Evolutionary conservation across 2,113 vertebrate species (phyloP).

Genomic region (Rhynchopsitta pachyrhyncha): DNA sequence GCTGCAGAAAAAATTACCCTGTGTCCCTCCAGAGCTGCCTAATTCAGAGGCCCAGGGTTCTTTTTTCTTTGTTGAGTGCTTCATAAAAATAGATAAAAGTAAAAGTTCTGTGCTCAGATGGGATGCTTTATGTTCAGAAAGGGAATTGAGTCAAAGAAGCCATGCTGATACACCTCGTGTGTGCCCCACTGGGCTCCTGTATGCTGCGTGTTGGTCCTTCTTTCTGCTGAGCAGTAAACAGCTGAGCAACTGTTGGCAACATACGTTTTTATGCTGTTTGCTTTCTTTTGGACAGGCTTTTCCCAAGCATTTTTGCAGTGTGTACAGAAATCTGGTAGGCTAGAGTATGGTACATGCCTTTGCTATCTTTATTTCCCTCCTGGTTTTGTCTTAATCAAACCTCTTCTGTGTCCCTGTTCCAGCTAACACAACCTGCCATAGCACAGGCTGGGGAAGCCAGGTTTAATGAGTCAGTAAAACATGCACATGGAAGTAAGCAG

Average conservation of each 20-base stretch:
- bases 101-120: background rate
- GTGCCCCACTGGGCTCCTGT: background rate
- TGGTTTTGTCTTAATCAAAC: background rate
- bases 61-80: background rate
- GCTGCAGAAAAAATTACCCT: background rate
- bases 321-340: background rate
- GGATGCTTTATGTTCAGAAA: conserved; percentile 23
- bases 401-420: background rate
- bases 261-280: background rate
- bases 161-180: background rate
- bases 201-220: background rate
- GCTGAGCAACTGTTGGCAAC: background rate
- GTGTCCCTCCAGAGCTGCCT: background rate
- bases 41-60: background rate
- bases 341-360: background rate
- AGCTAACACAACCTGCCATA: background rate
- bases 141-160: conserved; percentile 15
- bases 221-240: background rate
- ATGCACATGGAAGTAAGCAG: background rate
- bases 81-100: conserved; percentile 42
- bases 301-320: background rate
- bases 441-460: background rate
- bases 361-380: background rate
- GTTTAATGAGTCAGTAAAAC: background rate
- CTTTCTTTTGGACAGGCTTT: conserved; percentile 1